Base-by-base conservation (phyloP, 2,888 invertebrate species). In the Brenthis ino region DNA sequence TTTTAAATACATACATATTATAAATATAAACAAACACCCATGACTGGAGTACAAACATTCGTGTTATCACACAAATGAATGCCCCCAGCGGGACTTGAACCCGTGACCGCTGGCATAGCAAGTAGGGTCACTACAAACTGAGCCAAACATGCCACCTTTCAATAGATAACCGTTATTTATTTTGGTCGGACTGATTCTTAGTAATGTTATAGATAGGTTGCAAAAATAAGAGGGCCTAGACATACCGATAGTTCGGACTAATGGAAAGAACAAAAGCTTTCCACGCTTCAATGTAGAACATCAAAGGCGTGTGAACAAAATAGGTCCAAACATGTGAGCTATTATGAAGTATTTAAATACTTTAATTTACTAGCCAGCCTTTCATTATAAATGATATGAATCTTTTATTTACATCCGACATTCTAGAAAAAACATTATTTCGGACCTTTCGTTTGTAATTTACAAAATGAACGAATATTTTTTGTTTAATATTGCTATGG, bases 231-330 rank as follows among this genome's bases (percentile, higher is more conserved):
- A 65, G 64, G 67, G 70, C 65, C 61, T 64, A 63, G 50, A 66
- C 51, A 43, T 47, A 66, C 53, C 63, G 57, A 71, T 69, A 72
- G 72, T 72, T 70, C 63, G 69, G 57, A 68, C 66, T 72, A 74
- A 74, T 73, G 84, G 82, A 85, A 87, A 84, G 83, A 85, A 86
- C 83, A 88, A 86, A 88, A 82, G 82, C 77, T 75, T 77, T 74
- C 72, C 70, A 69, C 57, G 66, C 75, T 77, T 74, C 78, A 77
- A 76, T 79, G 75, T 76, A 78, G 68, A 71, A 57, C 72, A 79
- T 80, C 78, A 82, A 82, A 82, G 82, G 84, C 84, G 84, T 87
- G 86, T 74, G 87, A 89, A 85, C 83, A 75, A 79, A 83, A 83
- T 80, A 81, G 81, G 78, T 78, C 83, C 78, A 77, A 85, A 85